Evolutionary conservation across 2,113 vertebrate species (phyloP).

Genomic region (Pavo muticus): DNA sequence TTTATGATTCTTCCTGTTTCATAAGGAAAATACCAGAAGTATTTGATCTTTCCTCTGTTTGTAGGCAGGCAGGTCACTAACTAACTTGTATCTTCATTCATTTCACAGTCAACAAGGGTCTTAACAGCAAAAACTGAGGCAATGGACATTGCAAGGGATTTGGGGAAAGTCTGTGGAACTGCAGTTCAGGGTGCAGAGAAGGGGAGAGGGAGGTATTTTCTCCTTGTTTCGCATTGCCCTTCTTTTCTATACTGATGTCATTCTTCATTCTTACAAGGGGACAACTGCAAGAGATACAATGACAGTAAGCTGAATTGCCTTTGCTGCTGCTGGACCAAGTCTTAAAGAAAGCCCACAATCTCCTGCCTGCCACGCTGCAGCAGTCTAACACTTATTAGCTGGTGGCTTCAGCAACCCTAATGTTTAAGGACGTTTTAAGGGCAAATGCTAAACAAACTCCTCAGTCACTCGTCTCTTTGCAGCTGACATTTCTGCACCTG

Average conservation of each 20-base stretch:
- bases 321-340: constrained; percentile 77
- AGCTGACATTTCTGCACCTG: constrained; percentile 66
- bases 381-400: constrained; percentile 40
- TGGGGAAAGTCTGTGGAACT: constrained; percentile 62
- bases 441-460: constrained; percentile 69
- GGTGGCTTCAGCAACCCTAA: constrained; percentile 57
- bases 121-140: constrained; percentile 46
- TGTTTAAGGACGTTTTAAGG: constrained; percentile 39
- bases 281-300: constrained; percentile 19
- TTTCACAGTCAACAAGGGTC: constrained; percentile 70
- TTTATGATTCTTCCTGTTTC: constrained; percentile 55
- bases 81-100: constrained; percentile 69
- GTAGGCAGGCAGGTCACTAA: constrained; percentile 24
- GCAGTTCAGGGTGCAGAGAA: background rate
- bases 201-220: background rate
- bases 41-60: constrained; percentile 53
- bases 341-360: constrained; percentile 49
- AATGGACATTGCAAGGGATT: constrained; percentile 40
- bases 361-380: constrained; percentile 54
- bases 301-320: constrained; percentile 60
- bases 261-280: constrained; percentile 28
- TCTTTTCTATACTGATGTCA: background rate
- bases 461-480: constrained; percentile 19
- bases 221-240: constrained; percentile 9
- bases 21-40: constrained; percentile 37